Percentiles rank a stretch among this genome's conserved stretches.
These are phyloP conservation scores for Apeltes quadracus DNA, from an alignment of 2,113 vertebrate genomes.

Conservation along the genomic window DNA sequence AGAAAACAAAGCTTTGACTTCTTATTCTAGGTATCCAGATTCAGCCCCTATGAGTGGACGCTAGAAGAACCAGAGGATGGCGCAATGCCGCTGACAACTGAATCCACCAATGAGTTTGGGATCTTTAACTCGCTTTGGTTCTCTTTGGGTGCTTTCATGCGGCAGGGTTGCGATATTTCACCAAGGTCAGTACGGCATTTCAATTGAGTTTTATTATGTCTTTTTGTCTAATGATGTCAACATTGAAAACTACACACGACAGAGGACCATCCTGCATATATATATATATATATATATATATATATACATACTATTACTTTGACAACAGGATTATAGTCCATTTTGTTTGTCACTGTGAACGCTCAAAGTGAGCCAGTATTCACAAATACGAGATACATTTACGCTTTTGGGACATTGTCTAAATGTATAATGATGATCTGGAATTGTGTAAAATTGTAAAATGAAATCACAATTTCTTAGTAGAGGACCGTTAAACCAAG, in stretches of 20 bases:
- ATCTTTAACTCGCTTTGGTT: conserved; percentile 99
- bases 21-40: conserved; percentile 80
- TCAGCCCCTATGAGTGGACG: conserved; percentile 98
- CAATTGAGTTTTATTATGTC: not conserved
- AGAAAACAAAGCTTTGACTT: not conserved
- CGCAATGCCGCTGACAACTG: conserved; percentile 90
- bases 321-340: not conserved
- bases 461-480: no score
- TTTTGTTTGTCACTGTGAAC: not conserved
- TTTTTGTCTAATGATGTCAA: not conserved
- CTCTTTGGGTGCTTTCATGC: conserved; percentile 94
- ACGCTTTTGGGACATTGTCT: no score
- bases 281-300: no score
- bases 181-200: conserved; percentile 84
- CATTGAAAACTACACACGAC: not conserved
- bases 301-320: no score
- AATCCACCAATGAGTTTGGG: conserved; percentile 98
- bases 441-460: no score
- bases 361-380: no score
- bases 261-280: not conserved
- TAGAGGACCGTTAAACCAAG: not conserved
- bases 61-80: conserved; percentile 98
- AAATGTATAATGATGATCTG: no score
- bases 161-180: conserved; percentile 94
- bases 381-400: no score